Base-by-base conservation (phyloP, 2,888 invertebrate genomes). In the Tinea trinotella region DNA sequence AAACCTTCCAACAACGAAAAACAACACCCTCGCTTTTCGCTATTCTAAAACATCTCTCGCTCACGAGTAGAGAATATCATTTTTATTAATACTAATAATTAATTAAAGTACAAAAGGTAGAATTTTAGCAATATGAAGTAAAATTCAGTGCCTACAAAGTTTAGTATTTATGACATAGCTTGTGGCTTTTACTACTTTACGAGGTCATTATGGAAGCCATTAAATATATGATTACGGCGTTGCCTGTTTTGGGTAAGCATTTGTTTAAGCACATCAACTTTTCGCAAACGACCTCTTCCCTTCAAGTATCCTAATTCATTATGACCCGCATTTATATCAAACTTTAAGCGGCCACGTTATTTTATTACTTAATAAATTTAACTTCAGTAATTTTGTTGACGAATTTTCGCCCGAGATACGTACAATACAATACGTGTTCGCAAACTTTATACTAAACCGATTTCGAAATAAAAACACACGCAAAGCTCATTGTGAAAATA, bases 181-280 rank as follows among this genome's bases (percentile, higher is more conserved):
- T 64, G 64, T 68, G 69, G 77, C 75, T 70, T 74, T 76, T 74
- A 75, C 72, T 76, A 74, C 71, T 78, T 80, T 79, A 81, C 74
- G 76, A 79, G 74, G 76, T 77, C 79, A 76, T 82, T 82, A 83
- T 75, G 74, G 70, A 60, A 66, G 67, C 78, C 80, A 83, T 82
- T 81, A 82, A 83, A 78, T 71, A 67, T 80, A 80, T 79, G 79
- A 80, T 78, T 80, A 75, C 76, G 68, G 65, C 64, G 66, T 67
- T 63, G 67, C 70, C 72, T 74, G 75, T 76, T 79, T 76, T 64
- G 76, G 74, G 67, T 71, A 70, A 69, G 70, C 71, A 74, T 79
- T 80, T 78, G 75, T 74, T 75, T 75, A 78, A 80, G 77, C 71
- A 76, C 79, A 75, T 77, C 76, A 82, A 80, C 76, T 80, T 81